phyloP scores from a whole-genome alignment of 1,140 invertebrate species.

The Meloidogyne floridensis region DNA sequence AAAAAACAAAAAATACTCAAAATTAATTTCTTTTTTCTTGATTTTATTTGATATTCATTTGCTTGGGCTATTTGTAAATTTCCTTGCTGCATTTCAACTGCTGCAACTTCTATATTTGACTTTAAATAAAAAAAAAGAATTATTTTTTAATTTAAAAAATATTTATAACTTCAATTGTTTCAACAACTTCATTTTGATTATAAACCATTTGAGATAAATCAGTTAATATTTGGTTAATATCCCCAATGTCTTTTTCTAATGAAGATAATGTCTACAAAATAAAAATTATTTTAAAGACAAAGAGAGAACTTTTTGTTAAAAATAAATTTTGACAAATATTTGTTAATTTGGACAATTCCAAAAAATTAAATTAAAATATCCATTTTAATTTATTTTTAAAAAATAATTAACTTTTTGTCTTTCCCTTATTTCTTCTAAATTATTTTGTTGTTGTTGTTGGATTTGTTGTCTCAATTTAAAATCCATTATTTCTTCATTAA shows the following conservation, averaged over 20 bases:
- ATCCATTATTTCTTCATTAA: constrained; percentile 25
- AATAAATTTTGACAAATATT: not conserved
- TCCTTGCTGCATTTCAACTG: constrained; percentile 49
- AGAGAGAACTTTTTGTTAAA: not conserved
- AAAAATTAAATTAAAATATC: not conserved
- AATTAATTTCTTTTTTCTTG: constrained; percentile 61
- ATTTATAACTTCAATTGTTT: constrained; percentile 87
- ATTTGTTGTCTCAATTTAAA: constrained; percentile 74
- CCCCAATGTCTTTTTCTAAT: constrained; percentile 83
- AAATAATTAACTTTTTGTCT: constrained; percentile 78
- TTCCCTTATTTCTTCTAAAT: constrained; percentile 82
- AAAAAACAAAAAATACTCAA: not conserved
- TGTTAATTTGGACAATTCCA: not conserved
- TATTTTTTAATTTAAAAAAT: constrained; percentile 73
- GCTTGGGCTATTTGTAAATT: constrained; percentile 59
- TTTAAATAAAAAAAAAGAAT: constrained; percentile 61
- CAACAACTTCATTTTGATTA: constrained; percentile 91
- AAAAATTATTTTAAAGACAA: not conserved
- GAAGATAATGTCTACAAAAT: constrained; percentile 65
- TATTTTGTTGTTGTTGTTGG: constrained; percentile 83
- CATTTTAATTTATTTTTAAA: not conserved
- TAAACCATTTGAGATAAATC: constrained; percentile 93
- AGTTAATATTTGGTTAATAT: constrained; percentile 97
- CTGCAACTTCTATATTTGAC: constrained; percentile 79
- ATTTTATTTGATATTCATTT: constrained; percentile 58